These are phyloP conservation scores for Manacus vitellinus DNA, from an alignment of 2,113 vertebrate species.

Conservation along the genomic window DNA sequence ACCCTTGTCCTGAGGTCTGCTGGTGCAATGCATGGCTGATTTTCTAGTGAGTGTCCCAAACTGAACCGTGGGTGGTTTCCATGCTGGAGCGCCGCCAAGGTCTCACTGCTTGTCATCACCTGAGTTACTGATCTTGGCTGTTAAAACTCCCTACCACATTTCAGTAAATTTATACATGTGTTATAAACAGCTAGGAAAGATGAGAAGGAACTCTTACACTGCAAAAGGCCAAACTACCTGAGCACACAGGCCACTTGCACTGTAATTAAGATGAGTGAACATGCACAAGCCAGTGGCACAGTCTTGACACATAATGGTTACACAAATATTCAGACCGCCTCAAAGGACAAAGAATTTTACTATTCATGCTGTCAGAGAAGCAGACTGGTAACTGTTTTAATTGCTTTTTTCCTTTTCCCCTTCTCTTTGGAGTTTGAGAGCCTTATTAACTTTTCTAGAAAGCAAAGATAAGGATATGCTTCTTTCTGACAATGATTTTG, in stretches of 20 bases:
- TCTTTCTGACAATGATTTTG: neutral
- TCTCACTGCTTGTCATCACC: neutral
- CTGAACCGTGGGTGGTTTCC: neutral
- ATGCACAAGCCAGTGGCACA: neutral
- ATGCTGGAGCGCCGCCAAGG: neutral
- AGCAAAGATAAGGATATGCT: neutral
- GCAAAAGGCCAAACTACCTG: neutral
- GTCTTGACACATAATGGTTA: fast-evolving
- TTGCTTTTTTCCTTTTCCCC: neutral
- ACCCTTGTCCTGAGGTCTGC: neutral
- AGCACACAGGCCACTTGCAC: fast-evolving
- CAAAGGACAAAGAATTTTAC: neutral
- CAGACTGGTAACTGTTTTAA: neutral
- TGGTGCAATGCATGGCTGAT: neutral
- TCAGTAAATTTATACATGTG: neutral
- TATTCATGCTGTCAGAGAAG: neutral
- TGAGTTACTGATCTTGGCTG: neutral
- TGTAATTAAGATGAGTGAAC: neutral
- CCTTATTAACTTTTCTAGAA: neutral
- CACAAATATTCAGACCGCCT: neutral
- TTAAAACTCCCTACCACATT: neutral
- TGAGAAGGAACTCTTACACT: neutral
- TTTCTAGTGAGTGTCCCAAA: neutral
- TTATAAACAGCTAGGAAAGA: neutral
- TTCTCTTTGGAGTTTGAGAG: neutral